These are phyloP conservation scores for Aporophyla nigra DNA, from an alignment of 2,888 invertebrate species.

Conservation along the genomic window DNA sequence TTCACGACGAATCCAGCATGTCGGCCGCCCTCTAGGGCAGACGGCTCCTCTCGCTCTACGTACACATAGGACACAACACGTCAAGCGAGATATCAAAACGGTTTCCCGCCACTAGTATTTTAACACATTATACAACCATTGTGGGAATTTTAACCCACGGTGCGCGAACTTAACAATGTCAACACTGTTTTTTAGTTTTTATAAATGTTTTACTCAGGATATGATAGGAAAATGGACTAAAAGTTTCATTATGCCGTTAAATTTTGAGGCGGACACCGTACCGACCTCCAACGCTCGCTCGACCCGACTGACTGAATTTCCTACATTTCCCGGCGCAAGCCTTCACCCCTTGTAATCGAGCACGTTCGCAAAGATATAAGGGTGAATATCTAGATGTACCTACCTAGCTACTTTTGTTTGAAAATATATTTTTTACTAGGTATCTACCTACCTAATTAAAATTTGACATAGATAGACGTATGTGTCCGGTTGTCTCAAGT, in stretches of 20 bases:
- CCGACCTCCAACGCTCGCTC: conserved; percentile 83
- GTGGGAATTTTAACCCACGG: conserved; percentile 61
- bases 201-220: conserved; percentile 73
- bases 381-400: conserved; percentile 77
- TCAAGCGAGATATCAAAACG: conserved; percentile 90
- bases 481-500: not conserved
- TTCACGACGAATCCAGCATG: conserved; percentile 90
- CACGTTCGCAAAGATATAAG: conserved; percentile 85
- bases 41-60: conserved; percentile 88
- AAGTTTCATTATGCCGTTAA: conserved; percentile 84
- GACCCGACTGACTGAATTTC: conserved; percentile 89
- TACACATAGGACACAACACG: conserved; percentile 90
- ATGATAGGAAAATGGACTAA: conserved; percentile 83
- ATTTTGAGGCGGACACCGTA: conserved; percentile 75
- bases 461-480: not conserved
- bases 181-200: conserved; percentile 70
- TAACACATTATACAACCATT: conserved; percentile 80
- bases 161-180: conserved; percentile 58
- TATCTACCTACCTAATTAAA: not conserved
- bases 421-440: not conserved
- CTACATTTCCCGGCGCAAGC: conserved; percentile 90
- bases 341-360: conserved; percentile 90
- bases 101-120: conserved; percentile 91
- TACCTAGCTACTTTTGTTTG: conserved; percentile 56
- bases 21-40: conserved; percentile 90